These are phyloP conservation scores for Brachyptera risi DNA, from an alignment of 2,888 invertebrate genomes.

Conservation along the genomic window DNA sequence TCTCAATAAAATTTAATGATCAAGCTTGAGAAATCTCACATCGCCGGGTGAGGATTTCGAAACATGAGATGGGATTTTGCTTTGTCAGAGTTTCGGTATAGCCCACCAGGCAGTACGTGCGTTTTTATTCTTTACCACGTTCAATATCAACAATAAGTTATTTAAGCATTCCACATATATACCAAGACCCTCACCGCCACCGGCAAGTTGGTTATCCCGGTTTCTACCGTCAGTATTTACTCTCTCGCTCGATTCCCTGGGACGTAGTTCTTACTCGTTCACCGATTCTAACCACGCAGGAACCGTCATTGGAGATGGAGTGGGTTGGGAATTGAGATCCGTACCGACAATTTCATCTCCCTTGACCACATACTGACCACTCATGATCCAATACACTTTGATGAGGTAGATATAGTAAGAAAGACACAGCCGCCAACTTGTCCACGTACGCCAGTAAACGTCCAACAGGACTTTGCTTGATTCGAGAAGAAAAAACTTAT, in stretches of 20 bases:
- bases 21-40: too few relatives aligned
- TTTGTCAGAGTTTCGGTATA: too few relatives aligned
- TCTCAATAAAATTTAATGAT: too few relatives aligned
- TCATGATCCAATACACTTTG: constrained; percentile 5
- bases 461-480: too few relatives aligned
- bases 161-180: not conserved
- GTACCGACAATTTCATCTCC: not conserved
- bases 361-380: constrained; percentile 2
- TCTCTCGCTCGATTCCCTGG: not conserved
- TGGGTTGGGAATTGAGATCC: constrained; percentile 4
- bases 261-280: not conserved
- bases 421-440: not conserved
- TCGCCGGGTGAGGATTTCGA: too few relatives aligned
- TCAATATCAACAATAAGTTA: constrained; percentile 7
- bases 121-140: too few relatives aligned
- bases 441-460: not conserved
- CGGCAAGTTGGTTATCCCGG: constrained; percentile 1
- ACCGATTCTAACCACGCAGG: not conserved
- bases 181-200: not conserved
- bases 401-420: not conserved
- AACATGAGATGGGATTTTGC: too few relatives aligned
- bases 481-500: too few relatives aligned
- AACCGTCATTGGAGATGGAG: constrained; percentile 2
- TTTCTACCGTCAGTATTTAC: constrained; percentile 2
- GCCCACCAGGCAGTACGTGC: too few relatives aligned